Conservation (phyloP, 1,140 invertebrate species). For the Papilio xuthus region DNA sequence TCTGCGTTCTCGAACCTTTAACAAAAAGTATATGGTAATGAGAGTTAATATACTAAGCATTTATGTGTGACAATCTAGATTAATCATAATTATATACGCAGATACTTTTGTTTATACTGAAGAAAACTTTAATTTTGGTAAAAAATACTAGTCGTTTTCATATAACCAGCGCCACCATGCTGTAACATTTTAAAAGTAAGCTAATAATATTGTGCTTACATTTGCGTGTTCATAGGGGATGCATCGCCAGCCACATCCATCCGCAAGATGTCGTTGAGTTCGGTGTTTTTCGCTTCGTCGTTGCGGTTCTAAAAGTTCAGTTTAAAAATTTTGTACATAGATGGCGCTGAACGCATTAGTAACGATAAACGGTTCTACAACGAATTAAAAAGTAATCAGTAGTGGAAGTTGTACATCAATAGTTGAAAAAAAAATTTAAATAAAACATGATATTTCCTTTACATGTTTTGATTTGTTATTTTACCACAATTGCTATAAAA, state of each 20-base stretch:
- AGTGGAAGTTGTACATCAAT: no score
- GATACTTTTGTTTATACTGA: background rate
- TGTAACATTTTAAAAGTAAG: background rate
- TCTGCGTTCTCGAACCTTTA: slow-evolving; percentile 59
- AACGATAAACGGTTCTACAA: slow-evolving; percentile 14
- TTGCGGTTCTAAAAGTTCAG: slow-evolving; percentile 61
- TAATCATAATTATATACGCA: no score
- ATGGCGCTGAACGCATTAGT: slow-evolving; percentile 45
- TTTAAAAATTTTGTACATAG: slow-evolving; percentile 26
- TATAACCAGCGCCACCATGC: background rate
- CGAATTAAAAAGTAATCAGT: background rate
- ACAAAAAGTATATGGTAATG: slow-evolving; percentile 5
- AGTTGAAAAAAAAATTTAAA: no score
- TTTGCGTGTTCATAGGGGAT: slow-evolving; percentile 46
- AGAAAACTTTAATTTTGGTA: background rate
- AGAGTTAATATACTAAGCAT: no score
- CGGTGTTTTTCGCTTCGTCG: slow-evolving; percentile 50
- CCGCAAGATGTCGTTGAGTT: slow-evolving; percentile 61
- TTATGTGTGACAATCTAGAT: no score
- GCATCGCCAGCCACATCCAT: slow-evolving; percentile 51
- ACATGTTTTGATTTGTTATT: no score
- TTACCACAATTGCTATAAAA: no score
- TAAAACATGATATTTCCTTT: no score
- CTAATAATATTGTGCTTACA: slow-evolving; percentile 46
- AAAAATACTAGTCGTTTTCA: background rate